Evolutionary conservation across 2,797 vertebrate species (phyloP).

Genomic region (Potorous gilbertii): DNA sequence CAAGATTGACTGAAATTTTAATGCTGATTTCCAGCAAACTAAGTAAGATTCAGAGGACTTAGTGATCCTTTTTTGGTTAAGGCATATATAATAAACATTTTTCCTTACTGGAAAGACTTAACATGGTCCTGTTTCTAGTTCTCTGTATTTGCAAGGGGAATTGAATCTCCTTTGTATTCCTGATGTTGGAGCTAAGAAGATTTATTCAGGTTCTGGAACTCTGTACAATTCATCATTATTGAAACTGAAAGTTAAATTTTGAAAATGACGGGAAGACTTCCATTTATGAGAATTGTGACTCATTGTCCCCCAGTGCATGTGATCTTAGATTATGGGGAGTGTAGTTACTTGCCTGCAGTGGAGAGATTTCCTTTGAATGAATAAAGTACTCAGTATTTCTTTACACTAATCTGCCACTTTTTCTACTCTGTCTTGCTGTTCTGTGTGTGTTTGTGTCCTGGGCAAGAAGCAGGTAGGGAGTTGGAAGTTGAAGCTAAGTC

Average conservation of each 20-base stretch:
- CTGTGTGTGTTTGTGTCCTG: neutral
- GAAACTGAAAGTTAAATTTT: neutral
- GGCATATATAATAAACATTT: neutral
- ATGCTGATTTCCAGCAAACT: neutral
- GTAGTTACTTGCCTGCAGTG: constrained; percentile 58
- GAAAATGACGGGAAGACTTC: neutral
- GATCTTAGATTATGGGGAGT: constrained; percentile 57
- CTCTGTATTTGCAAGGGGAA: neutral
- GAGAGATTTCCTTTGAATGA: neutral
- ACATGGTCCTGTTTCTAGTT: rapidly evolving
- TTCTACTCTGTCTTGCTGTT: neutral
- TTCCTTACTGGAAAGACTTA: neutral
- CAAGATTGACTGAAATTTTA: neutral
- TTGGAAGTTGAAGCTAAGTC: neutral
- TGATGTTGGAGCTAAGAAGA: neutral
- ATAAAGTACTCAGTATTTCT: constrained; percentile 16
- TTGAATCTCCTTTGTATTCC: neutral
- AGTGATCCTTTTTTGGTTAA: neutral
- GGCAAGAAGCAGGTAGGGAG: neutral
- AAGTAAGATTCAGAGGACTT: neutral
- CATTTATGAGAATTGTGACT: neutral
- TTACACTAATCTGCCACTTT: neutral
- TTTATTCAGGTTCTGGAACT: neutral
- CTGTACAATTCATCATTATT: neutral
- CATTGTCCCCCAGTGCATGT: constrained; percentile 31